Base-by-base conservation (phyloP, 1,140 invertebrate species). In the Heterodera carotae region DNA sequence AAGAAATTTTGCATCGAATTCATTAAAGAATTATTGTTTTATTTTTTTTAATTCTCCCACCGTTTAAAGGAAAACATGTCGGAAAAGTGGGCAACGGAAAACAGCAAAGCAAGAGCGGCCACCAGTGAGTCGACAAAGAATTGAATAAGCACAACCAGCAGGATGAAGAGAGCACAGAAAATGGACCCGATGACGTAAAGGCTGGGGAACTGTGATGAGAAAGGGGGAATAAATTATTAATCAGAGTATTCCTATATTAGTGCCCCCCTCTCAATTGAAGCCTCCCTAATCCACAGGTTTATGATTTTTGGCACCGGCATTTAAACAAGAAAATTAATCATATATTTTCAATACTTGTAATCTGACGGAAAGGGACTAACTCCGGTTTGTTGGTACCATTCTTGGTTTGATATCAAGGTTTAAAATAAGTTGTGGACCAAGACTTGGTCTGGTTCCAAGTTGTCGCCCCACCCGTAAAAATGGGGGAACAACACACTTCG, bases 171-270 rank as follows among this genome's bases (percentile, higher is more conserved):
- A 33, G 59, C 56, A 18, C 48, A 69, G n/a, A 79, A 25, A 25
- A 79, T 62, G 25, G 69, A 34, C 29, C 69, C 62, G 31, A 79
- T 27, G 12, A 31, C 67, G 36, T 81, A 59, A 18, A 79, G 56
- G 25, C 39, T 80, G 22, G 78, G 78, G 53, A 79, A 79, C 78
- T 79, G n/a, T n/a, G n/a, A n/a, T n/a, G 31, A 75, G 81, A 78
- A 53, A 53, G 0, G 22, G 0, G 22, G 36, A 12, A 69, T 6
- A 36, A n/a, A 74, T 27, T 72, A 71, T 27, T 73, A 43, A 43
- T 43, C n/a, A n/a, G n/a, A n/a, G n/a, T n/a, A n/a, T n/a, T n/a
- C n/a, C n/a, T n/a, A n/a, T 39, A 6, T 39, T 39, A 39, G 36
- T 39, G 36, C 36, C 36, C n/a, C n/a, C n/a, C n/a, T n/a, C n/a